Conservation (phyloP, 2,888 invertebrate genomes). For the Ichneumon xanthorius region DNA sequence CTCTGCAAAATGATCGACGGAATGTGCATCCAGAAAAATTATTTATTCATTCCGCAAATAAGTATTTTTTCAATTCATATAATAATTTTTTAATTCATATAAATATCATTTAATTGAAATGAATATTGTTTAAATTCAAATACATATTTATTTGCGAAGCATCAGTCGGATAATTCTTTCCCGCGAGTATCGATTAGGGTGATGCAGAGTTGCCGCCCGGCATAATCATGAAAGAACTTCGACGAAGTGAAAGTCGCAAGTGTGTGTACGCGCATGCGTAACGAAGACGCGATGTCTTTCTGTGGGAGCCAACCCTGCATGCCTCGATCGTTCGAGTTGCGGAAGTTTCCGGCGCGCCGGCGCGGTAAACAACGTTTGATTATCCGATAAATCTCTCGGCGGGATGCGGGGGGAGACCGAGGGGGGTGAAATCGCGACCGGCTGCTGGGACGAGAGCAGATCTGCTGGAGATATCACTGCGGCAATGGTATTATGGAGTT, state of each 20-base stretch:
- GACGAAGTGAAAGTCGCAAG: neutral
- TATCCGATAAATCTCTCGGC: conserved; percentile 36
- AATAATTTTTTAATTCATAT: too few species aligned
- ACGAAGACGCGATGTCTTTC: neutral
- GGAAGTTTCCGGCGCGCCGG: conserved; percentile 34
- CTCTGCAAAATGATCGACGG: too few species aligned
- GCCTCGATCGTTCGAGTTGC: conserved; percentile 33
- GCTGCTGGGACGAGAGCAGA: conserved; percentile 1
- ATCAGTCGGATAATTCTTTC: too few species aligned
- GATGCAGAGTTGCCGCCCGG: neutral
- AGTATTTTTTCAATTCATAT: too few species aligned
- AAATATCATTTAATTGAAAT: too few species aligned
- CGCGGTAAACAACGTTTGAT: conserved; percentile 51
- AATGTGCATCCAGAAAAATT: too few species aligned
- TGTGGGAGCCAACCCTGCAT: neutral
- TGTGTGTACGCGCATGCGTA: conserved; percentile 10
- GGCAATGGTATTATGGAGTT: neutral
- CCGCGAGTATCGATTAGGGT: neutral
- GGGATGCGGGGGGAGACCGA: neutral
- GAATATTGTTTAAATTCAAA: too few species aligned
- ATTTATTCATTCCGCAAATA: too few species aligned
- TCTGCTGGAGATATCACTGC: neutral
- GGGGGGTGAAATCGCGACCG: conserved; percentile 3
- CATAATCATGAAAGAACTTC: conserved; percentile 2
- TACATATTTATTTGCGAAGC: too few species aligned